Base-by-base conservation (phyloP, 2,797 vertebrate species). In the Gastrophryne carolinensis region DNA sequence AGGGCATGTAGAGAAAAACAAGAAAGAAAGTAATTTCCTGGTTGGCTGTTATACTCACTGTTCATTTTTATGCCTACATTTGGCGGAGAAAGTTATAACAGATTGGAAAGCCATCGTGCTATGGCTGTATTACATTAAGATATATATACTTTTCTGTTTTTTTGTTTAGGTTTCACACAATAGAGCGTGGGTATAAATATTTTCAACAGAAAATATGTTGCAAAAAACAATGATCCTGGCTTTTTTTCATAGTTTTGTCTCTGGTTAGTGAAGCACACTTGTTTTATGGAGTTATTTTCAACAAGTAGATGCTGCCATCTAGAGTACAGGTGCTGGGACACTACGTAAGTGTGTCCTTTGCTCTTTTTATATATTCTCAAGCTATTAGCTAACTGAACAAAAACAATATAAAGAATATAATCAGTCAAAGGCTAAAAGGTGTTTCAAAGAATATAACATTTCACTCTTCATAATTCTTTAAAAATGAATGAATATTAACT, bases 281-380 rank as follows among this genome's bases (percentile, higher is more conserved):
- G 41, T 75, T 0, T 1, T 71, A 58, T 78, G 21, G 56, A 77
- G 54, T 83, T 67, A 61, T 62, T 79, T 87, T 87, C 75, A 86
- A 86, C 84, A 90, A 83, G 77, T 79, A 83, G 81, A 89, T 79
- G 87, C 85, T 90, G 90, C 89, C 91, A 92, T 84, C 91, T 92
- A 92, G 84, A 88, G 90, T 85, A 82, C 82, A 83, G 35, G 69
- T 29, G 79, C 80, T 72, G 57, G 80, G 80, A 78, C 85, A 80
- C 57, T 73, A 32, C 8, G 21, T 34, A 35, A 62, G 27, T 13
- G 11, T 19, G 17, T 9, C 1, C 47, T 19, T 34, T 23, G 24
- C 23, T 21, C 29, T 11, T 57, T 19, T 32, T 57, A 57, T 9
- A 57, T 27, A 32, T 17, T n/a, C n/a, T n/a, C n/a, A n/a, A n/a